These are phyloP conservation scores for Phytoseiulus persimilis DNA, from an alignment of 2,888 invertebrate genomes.

Conservation along the genomic window DNA sequence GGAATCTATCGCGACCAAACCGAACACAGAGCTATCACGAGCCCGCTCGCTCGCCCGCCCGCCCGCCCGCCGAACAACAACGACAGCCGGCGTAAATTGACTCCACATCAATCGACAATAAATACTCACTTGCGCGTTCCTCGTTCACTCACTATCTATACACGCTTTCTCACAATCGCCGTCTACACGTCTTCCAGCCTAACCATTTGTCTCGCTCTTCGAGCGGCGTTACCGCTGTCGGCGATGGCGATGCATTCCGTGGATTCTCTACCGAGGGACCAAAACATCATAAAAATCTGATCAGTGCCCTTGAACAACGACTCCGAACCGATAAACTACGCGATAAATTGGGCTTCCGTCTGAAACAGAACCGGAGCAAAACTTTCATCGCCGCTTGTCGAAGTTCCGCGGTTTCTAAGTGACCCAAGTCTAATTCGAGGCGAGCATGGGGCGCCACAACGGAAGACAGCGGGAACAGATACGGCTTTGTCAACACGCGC, in stretches of 20 bases:
- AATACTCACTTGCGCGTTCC: not conserved
- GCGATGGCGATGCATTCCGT: not conserved
- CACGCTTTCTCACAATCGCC: not conserved
- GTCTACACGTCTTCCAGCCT: not conserved
- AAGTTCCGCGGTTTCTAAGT: too few relatives aligned
- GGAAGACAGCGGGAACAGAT: too few relatives aligned
- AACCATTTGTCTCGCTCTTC: not conserved
- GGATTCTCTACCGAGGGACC: not conserved
- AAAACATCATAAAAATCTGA: too few relatives aligned
- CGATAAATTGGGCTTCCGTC: too few relatives aligned
- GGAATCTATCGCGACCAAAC: not conserved
- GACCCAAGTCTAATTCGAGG: too few relatives aligned
- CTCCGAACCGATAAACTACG: too few relatives aligned
- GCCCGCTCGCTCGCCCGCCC: not conserved
- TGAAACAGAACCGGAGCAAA: too few relatives aligned
- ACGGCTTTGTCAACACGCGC: too few relatives aligned
- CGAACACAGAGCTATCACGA: not conserved
- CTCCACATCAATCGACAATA: not conserved
- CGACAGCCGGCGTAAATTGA: conserved; percentile 5
- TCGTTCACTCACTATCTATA: not conserved
- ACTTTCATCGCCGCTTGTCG: too few relatives aligned
- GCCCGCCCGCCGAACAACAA: not conserved
- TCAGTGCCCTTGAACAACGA: too few relatives aligned
- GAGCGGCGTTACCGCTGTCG: not conserved
- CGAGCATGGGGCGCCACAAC: too few relatives aligned